phyloP scores from a whole-genome alignment of 2,113 vertebrate genomes.

The Pholis gunnellus region DNA sequence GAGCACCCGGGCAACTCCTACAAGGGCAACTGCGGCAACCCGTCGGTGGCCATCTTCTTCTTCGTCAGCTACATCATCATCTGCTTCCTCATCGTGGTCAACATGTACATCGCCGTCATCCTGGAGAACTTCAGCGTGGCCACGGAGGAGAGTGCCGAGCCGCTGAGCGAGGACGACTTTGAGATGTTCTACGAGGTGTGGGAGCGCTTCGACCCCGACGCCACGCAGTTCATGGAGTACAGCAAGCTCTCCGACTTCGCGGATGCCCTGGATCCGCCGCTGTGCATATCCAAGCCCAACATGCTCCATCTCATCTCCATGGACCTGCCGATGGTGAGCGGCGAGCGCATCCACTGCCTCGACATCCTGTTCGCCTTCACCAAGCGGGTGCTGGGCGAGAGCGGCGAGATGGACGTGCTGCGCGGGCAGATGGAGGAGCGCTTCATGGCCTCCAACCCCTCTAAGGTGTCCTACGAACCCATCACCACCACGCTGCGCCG shows the following conservation, averaged over 20 bases:
- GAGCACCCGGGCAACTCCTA: conserved; percentile 89
- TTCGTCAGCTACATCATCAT: conserved; percentile 99
- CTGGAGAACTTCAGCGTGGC: conserved; percentile 97
- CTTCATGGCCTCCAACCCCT: conserved; percentile 97
- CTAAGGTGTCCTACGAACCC: conserved; percentile 96
- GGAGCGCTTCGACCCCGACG: conserved; percentile 94
- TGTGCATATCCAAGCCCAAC: conserved; percentile 94
- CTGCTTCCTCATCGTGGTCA: conserved; percentile 97
- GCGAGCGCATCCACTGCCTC: conserved; percentile 97
- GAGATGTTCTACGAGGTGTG: conserved; percentile 99
- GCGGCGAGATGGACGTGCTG: conserved; percentile 93
- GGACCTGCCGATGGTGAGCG: conserved; percentile 97
- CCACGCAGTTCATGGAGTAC: conserved; percentile 94
- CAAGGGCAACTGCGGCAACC: conserved; percentile 93
- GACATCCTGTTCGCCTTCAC: conserved; percentile 99
- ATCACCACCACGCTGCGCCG: conserved; percentile 95
- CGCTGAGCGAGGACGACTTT: conserved; percentile 95
- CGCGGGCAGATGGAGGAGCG: conserved; percentile 99
- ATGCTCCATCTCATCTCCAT: conserved; percentile 92
- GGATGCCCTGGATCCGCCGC: conserved; percentile 91
- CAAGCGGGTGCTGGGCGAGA: conserved; percentile 94
- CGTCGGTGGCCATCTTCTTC: conserved; percentile 93
- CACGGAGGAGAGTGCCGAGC: conserved; percentile 95
- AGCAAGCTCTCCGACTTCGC: conserved; percentile 94
- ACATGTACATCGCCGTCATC: conserved; percentile 99